Evolutionary conservation across 2,113 vertebrate species (phyloP), one percentile per base, ranked within the genome.

Genomic region (Oncorhynchus gorbuscha): DNA sequence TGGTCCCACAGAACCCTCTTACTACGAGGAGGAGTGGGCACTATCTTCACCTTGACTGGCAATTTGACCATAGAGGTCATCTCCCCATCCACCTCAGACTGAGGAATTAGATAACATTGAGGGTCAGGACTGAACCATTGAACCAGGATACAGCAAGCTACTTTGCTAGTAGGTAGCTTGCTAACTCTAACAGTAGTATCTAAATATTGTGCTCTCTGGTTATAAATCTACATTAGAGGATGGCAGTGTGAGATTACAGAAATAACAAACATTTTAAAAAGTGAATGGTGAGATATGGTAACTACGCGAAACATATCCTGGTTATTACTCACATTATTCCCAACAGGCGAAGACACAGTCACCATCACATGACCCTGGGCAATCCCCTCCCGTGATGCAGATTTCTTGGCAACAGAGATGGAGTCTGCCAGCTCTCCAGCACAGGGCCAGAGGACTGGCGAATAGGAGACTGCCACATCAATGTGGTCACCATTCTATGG

Each of bases 1-100:
- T 99, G 98, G 91, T 99, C 97, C 98, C 98, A 99, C 26, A 99
- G 93, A 35, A 99, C 93, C 75, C 97, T 91, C 90, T 99, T 99
- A 72, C 95, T 98, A 22, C 97, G 96, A 5, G 97, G 97, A 1
- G 98, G 98, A 8, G 97, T 98, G 0, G 97, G 95, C 75, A 99
- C 96, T 2, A 99, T 95, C 92, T 98, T 99, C 89, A 99, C 97
- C 90, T 98, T 99, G 77, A 99, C 84, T 9, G 98, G 97, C 7
- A 99, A 95, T 86, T 99, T 99, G 84, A 99, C 95, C 0, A 95
- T 98, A 49, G 97, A 99, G 6, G 95, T 98, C 85, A 97, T 92
- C 72, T 99, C 97, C 9, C 93, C 93, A 14, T 95, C 94, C 32
- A 88, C 93, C 85, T 96, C 94, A 0, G 95, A 95, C 97, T 99